These are phyloP conservation scores for Pseudobourletiella spinata DNA, from an alignment of 1,140 invertebrate genomes.

Conservation along the genomic window DNA sequence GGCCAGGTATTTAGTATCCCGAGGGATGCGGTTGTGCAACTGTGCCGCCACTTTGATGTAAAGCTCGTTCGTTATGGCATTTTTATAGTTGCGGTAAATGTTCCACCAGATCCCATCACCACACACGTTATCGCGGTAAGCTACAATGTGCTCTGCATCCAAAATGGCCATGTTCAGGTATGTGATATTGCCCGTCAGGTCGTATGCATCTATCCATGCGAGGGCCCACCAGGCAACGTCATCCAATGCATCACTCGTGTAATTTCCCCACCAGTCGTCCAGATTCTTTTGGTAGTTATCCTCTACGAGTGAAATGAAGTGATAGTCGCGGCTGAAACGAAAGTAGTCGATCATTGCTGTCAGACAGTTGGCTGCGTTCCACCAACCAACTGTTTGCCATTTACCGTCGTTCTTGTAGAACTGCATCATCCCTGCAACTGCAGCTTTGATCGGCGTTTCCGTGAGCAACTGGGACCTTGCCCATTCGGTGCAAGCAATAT, in stretches of 20 bases:
- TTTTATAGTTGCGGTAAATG: constrained; percentile 25
- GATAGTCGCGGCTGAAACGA: neutral
- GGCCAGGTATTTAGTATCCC: constrained; percentile 25
- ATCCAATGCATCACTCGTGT: constrained; percentile 27
- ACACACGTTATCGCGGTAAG: constrained; percentile 24
- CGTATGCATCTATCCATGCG: constrained; percentile 28
- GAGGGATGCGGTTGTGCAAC: constrained; percentile 27
- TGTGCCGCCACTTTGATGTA: constrained; percentile 23
- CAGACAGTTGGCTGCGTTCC: constrained; percentile 30
- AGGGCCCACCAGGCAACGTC: constrained; percentile 32
- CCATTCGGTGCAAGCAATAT: constrained; percentile 29
- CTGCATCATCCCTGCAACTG: constrained; percentile 33
- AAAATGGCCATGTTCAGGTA: constrained; percentile 30
- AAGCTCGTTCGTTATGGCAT: constrained; percentile 32
- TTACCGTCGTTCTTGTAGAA: constrained; percentile 19
- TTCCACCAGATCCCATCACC: constrained; percentile 33
- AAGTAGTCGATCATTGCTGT: constrained; percentile 29
- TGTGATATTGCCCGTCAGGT: constrained; percentile 24
- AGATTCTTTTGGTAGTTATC: constrained; percentile 22
- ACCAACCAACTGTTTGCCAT: constrained; percentile 31
- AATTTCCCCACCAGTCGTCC: constrained; percentile 24
- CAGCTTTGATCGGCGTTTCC: constrained; percentile 14
- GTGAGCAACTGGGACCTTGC: constrained; percentile 18
- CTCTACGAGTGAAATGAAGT: constrained; percentile 2
- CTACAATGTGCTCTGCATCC: constrained; percentile 15